phyloP scores from a whole-genome alignment of 2,888 invertebrate species.

The Linnaemya vulpina region DNA sequence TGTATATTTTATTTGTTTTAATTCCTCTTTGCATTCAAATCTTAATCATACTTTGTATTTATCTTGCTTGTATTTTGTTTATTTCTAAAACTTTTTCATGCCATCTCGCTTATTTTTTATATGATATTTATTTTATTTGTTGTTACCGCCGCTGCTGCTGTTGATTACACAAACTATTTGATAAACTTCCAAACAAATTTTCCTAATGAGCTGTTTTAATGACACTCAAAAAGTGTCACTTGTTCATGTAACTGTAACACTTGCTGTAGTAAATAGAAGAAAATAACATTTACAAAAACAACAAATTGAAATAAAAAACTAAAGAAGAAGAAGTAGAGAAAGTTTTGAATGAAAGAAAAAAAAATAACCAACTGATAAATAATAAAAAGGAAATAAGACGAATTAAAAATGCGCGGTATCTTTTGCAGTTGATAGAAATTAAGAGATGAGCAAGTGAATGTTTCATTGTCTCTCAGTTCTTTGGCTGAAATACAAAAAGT shows the following conservation, averaged over 20 bases:
- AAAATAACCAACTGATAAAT: background rate
- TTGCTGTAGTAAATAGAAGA: conserved; percentile 45
- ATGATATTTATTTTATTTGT: conserved; percentile 40
- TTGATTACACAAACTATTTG: conserved; percentile 67
- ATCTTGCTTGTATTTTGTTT: conserved; percentile 30
- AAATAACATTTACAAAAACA: conserved; percentile 33
- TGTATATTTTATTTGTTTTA: too few species aligned
- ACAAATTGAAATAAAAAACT: conserved; percentile 18
- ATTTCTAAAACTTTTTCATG: background rate
- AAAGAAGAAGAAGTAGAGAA: conserved; percentile 1
- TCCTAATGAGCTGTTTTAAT: conserved; percentile 72
- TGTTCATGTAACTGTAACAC: conserved; percentile 67
- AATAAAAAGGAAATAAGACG: conserved; percentile 7
- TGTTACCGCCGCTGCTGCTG: conserved; percentile 23
- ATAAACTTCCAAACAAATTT: conserved; percentile 71
- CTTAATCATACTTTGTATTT: conserved; percentile 39
- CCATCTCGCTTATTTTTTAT: background rate
- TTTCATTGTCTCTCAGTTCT: background rate
- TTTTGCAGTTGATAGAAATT: background rate
- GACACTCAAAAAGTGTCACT: conserved; percentile 69
- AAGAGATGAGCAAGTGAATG: too few species aligned
- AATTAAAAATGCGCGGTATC: background rate
- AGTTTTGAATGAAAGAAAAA: background rate
- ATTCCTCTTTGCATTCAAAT: conserved; percentile 41
- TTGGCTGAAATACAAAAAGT: too few species aligned